Base-by-base conservation (phyloP, 2,888 invertebrate species). In the Apodemia hepburni region DNA sequence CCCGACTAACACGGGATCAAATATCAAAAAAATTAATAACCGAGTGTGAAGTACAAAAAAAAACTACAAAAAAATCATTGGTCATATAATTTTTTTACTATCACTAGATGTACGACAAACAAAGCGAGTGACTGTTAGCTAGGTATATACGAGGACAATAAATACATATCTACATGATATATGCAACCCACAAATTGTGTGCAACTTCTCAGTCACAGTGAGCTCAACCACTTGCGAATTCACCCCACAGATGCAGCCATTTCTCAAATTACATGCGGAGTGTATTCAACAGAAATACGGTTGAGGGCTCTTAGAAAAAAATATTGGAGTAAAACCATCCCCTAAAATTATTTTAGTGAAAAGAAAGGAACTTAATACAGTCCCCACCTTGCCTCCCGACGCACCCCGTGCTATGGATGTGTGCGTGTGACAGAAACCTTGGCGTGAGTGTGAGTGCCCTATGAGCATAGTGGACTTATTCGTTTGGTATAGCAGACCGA, bases 301-400 rank as follows among this genome's bases (percentile, higher is more conserved):
- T 74, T 68, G 75, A 78, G 80, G 79, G 78, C 82, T 82, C 83
- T 82, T 75, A 62, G 77, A 80, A 86, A 89, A 88, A 87, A 89
- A 90, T 86, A 88, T 87, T 84, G 82, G 86, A 90, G 87, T 88
- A 87, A 84, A 90, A 85, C 86, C 88, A 87, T 82, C 91, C 90
- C 91, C 88, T 87, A 89, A 91, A 91, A 91, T 90, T 87, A 91
- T 91, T 90, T 90, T 90, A 91, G 90, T 89, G 90, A 87, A 91
- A 91, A 90, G 90, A 91, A 91, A 88, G 89, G 87, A 90, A 90
- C 90, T 90, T 91, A 90, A 91, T 91, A 91, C 90, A 90, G 84
- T 86, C 89, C 90, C 90, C 88, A 85, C 87, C 82, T 78, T 76
- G 77, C 82, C 83, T 78, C 84, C 82, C 79, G 83, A 78, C 87